Evolutionary conservation across 2,113 vertebrate genomes (phyloP), one percentile per base, ranked within the genome.

Genomic region (Tyrannus savana): DNA sequence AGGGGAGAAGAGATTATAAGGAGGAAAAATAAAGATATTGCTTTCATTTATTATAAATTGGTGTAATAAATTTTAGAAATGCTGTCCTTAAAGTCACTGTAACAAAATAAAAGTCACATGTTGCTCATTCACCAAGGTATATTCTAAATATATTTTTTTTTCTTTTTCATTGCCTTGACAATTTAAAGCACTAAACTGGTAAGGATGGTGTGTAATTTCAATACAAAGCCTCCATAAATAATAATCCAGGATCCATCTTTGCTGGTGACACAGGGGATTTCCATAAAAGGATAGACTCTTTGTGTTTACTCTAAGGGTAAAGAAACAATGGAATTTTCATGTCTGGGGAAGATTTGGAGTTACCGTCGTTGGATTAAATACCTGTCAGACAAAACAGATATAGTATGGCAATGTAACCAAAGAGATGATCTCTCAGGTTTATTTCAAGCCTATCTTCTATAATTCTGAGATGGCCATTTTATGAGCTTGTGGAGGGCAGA

Each of bases 1-100:
- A 81, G 15, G 23, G 33, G 10, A 84, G 44, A 95, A 76, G 59
- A 77, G 17, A 74, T 59, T 97, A 63, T 77, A 59, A 96, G 74
- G 60, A 84, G 30, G 47, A 93, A 79, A 91, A 91, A 91, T 50
- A 74, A 85, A 80, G 55, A 60, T 44, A 86, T 86, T 84, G 55
- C 19, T 92, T 88, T 86, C 72, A 84, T 92, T 90, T 53, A 84
- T 77, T 86, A 11, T 44, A 86, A 78, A 19, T 23, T 55, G 9
- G 5, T 59, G 49, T 44, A 80, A 53, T 80, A 91, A 87, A 68
- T 89, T 91, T 89, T 77, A 56, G 39, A 77, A 80, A 64, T 12
- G 14, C 10, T 49, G 9, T 83, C 27, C 31, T 90, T 86, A 33
- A 63, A 86, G 31, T 64, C 39, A 50, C 83, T 83, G 39, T 71